phyloP scores from a whole-genome alignment of 1,140 invertebrate genomes.

The Ceratina australensis region DNA sequence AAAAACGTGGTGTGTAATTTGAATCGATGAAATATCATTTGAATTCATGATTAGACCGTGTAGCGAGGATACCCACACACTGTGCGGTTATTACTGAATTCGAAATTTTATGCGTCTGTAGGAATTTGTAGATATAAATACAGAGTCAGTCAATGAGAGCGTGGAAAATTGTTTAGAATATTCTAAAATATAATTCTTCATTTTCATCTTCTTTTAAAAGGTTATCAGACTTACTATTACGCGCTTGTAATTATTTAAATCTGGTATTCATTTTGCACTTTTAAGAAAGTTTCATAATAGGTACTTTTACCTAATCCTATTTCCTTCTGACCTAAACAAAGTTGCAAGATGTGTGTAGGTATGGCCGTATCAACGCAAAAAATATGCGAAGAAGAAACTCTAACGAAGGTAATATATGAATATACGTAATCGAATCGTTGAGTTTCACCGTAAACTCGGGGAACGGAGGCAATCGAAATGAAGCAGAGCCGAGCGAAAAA shows the following conservation, averaged over 20 bases:
- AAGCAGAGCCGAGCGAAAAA: neutral
- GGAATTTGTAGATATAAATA: neutral
- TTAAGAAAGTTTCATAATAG: too few relatives aligned
- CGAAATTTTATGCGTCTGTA: too few relatives aligned
- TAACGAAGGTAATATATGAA: neutral
- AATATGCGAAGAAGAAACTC: neutral
- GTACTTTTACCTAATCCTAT: too few relatives aligned
- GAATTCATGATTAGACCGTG: slow-evolving; percentile 16
- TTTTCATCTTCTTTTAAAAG: too few relatives aligned
- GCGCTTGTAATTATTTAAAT: too few relatives aligned
- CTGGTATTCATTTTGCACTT: too few relatives aligned
- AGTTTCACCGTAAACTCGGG: neutral
- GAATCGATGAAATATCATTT: slow-evolving; percentile 11
- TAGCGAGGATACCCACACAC: neutral
- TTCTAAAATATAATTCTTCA: too few relatives aligned
- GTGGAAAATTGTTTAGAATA: too few relatives aligned
- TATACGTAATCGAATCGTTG: slow-evolving; percentile 3
- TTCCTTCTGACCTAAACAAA: too few relatives aligned
- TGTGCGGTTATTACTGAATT: neutral
- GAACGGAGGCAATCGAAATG: neutral
- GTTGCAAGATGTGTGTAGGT: too few relatives aligned
- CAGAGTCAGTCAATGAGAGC: too few relatives aligned
- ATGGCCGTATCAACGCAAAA: neutral
- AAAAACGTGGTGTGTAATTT: slow-evolving; percentile 7
- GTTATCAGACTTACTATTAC: too few relatives aligned